Evolutionary conservation across 2,797 vertebrate genomes (phyloP).

Genomic region (Triplophysa yarkandensis): DNA sequence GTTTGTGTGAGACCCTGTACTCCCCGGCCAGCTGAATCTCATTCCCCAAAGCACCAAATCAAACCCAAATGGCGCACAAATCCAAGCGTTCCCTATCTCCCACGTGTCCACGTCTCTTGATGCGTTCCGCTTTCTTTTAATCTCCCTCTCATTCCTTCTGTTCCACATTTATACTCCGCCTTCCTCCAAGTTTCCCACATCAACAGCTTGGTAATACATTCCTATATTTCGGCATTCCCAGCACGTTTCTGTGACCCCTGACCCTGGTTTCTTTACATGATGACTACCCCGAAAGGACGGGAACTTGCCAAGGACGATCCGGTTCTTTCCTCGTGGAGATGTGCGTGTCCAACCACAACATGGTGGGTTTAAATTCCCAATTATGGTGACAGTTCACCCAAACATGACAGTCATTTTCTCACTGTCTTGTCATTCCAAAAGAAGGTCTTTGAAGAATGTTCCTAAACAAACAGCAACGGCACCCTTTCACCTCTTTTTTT

Average conservation of each 20-base stretch:
- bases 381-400: too few relatives aligned
- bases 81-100: background rate
- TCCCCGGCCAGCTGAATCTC: conserved; percentile 14
- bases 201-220: conserved; percentile 26
- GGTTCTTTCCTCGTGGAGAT: too few relatives aligned
- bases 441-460: too few relatives aligned
- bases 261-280: background rate
- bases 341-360: too few relatives aligned
- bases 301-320: background rate
- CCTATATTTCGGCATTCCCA: conserved; percentile 31
- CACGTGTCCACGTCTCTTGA: background rate
- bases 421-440: too few relatives aligned
- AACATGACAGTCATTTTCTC: too few relatives aligned
- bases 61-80: background rate
- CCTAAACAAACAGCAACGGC: too few relatives aligned
- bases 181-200: conserved; percentile 39
- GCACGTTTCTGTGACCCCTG: background rate
- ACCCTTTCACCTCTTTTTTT: too few relatives aligned
- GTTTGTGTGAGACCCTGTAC: conserved; percentile 21
- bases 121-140: background rate
- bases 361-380: too few relatives aligned
- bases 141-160: background rate
- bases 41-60: conserved; percentile 27
- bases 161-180: conserved; percentile 16
- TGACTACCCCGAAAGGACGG: background rate